These are phyloP conservation scores for Dendrolimus punctatus DNA, from an alignment of 1,140 invertebrate species.

Conservation along the genomic window DNA sequence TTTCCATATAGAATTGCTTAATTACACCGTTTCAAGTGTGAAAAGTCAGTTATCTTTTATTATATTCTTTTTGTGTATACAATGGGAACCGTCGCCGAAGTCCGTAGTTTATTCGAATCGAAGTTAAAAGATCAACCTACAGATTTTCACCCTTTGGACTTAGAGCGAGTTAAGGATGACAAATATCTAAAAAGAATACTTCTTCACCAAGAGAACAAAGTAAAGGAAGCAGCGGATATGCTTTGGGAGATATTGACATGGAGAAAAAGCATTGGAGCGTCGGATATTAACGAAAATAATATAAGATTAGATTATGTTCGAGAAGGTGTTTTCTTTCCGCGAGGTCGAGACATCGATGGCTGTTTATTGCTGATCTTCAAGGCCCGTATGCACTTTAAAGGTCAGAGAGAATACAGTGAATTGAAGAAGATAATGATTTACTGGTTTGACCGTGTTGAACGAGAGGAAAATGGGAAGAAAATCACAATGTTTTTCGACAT, in stretches of 20 bases:
- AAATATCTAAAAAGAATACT: constrained; percentile 52
- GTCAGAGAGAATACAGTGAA: constrained; percentile 80
- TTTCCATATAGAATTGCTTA: no score
- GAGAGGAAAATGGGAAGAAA: constrained; percentile 82
- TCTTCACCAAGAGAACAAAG: constrained; percentile 43
- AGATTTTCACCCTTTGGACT: constrained; percentile 51
- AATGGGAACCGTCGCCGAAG: constrained; percentile 45
- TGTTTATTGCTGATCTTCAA: constrained; percentile 83
- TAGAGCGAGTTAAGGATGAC: constrained; percentile 58
- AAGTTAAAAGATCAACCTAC: constrained; percentile 36
- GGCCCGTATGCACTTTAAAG: constrained; percentile 84
- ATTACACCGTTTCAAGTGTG: background rate
- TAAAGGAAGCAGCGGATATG: constrained; percentile 77
- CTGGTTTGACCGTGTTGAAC: constrained; percentile 89
- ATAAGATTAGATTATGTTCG: constrained; percentile 82
- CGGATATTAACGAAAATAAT: constrained; percentile 81
- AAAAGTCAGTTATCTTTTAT: background rate
- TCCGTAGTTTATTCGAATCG: constrained; percentile 39
- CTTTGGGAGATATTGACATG: constrained; percentile 88
- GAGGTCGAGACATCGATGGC: constrained; percentile 87
- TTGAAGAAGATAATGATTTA: constrained; percentile 89
- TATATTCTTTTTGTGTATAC: background rate
- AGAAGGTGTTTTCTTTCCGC: constrained; percentile 83
- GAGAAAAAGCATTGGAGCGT: constrained; percentile 85
- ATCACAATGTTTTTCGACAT: constrained; percentile 94